Evolutionary conservation across 92 coral and sea anemone genomes (phyloP), one percentile per base, ranked within the genome.

Genomic region (Isaurus tuberculatus): DNA sequence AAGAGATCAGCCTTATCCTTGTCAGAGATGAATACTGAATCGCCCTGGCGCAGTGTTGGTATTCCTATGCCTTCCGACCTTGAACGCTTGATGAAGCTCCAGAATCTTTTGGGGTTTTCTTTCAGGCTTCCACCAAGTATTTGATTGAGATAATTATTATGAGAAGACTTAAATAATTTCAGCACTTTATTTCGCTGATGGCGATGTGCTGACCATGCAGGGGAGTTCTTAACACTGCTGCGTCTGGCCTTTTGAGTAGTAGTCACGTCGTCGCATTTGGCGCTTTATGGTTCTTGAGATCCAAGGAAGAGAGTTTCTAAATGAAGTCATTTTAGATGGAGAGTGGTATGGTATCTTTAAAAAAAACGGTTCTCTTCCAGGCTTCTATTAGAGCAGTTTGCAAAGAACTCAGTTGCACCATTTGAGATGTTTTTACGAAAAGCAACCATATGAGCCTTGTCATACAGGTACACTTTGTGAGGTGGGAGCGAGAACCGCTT

Each of bases 1-100:
- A 86, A 75, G 77, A 60, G 79, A 26, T 86, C 55, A 27, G 89
- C 89, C 73, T 79, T 80, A 68, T 81, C 89, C 63, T 63, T 80
- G 55, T 70, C 69, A 51, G 86, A 69, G 86, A 69, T 70, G 49
- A 66, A 49, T 30, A 49, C 40, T 29, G 60, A 29, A 43, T 60
- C 80, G 25, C 69, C 69, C 42, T 51, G 48, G 43, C 80, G 79
- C 60, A 83, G 79, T 23, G 86, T 83, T 43, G 80, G 86, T 36
- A 83, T 83, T 42, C 55, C 86, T 25, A 31, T 70, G 65, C 70
- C 70, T 53, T 83, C 86, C 20, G 67, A 36, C 58, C 79, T 66
- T 22, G 53, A 19, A 13, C 8, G 67, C 57, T 83, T 83, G 13
- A 83, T 48, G 53, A 66, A 49, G 51, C 86, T 83, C 86, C 86